phyloP scores from a whole-genome alignment of 2,797 vertebrate species.

The Geotrypetes seraphini region DNA sequence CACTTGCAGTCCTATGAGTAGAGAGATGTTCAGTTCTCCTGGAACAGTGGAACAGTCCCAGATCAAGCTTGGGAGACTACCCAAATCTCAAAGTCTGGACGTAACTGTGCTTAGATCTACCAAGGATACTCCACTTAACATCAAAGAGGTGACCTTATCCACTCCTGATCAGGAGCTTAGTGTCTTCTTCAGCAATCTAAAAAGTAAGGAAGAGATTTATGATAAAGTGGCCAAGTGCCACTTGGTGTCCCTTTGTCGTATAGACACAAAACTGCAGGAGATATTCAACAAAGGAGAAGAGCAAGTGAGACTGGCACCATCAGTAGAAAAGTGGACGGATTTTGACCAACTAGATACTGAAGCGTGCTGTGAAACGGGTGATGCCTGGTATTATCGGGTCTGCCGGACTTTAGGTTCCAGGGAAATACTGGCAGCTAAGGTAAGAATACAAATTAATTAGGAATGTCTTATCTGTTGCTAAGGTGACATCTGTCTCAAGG shows the following conservation, averaged over 20 bases:
- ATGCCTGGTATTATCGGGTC: constrained; percentile 50
- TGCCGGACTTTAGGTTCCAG: constrained; percentile 24
- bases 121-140: no score
- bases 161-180: constrained; percentile 36
- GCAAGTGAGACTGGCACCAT: not conserved
- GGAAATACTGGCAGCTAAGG: constrained; percentile 55
- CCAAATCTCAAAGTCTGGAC: no score
- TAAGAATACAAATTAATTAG: constrained; percentile 12
- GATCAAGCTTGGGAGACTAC: no score
- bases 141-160: constrained; percentile 39
- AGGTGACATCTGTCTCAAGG: no score
- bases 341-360: constrained; percentile 13
- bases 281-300: not conserved
- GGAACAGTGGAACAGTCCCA: no score
- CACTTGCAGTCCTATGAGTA: no score
- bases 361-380: constrained; percentile 34
- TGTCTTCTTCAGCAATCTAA: constrained; percentile 26
- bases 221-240: constrained; percentile 38
- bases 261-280: constrained; percentile 2
- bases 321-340: constrained; percentile 16
- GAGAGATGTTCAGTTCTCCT: no score
- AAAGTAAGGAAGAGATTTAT: not conserved
- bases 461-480: no score
- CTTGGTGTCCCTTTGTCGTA: constrained; percentile 35
- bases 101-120: no score